Conservation (phyloP, 2,797 vertebrate species). For the Rhodeus uyekii region DNA sequence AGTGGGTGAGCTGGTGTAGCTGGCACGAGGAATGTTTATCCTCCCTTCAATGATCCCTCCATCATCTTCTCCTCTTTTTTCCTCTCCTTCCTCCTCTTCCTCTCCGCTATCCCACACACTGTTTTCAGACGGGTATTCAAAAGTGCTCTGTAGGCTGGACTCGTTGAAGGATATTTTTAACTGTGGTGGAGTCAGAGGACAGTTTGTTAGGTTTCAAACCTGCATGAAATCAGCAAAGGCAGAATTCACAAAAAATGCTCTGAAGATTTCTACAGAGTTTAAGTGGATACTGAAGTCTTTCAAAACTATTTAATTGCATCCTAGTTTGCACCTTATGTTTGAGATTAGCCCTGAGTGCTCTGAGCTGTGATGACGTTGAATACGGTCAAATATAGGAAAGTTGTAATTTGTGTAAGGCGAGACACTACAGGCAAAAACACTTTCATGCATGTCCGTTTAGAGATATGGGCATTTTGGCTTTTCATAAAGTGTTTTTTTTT, state of each 20-base stretch:
- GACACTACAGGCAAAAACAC: too few relatives aligned
- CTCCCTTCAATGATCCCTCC: constrained; percentile 71
- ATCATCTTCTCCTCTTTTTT: constrained; percentile 67
- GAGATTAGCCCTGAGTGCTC: neutral
- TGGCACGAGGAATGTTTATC: constrained; percentile 80
- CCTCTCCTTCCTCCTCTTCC: constrained; percentile 75
- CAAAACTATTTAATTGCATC: too few relatives aligned
- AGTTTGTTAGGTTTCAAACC: neutral
- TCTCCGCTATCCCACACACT: constrained; percentile 83
- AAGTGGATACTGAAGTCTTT: neutral
- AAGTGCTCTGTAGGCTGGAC: constrained; percentile 89
- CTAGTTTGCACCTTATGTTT: too few relatives aligned
- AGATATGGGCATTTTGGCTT: too few relatives aligned
- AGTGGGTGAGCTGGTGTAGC: constrained; percentile 67
- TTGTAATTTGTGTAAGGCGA: neutral
- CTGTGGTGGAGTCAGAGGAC: constrained; percentile 66
- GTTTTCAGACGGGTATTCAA: constrained; percentile 93
- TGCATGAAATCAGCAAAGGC: neutral
- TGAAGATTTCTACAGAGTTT: neutral
- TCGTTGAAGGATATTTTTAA: constrained; percentile 98
- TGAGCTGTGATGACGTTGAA: neutral
- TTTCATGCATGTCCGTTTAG: too few relatives aligned
- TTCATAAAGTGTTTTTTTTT: too few relatives aligned
- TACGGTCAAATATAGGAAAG: neutral
- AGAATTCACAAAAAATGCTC: neutral